Conservation (phyloP, 2,113 vertebrate genomes). For the Xyliphius kryptos region DNA sequence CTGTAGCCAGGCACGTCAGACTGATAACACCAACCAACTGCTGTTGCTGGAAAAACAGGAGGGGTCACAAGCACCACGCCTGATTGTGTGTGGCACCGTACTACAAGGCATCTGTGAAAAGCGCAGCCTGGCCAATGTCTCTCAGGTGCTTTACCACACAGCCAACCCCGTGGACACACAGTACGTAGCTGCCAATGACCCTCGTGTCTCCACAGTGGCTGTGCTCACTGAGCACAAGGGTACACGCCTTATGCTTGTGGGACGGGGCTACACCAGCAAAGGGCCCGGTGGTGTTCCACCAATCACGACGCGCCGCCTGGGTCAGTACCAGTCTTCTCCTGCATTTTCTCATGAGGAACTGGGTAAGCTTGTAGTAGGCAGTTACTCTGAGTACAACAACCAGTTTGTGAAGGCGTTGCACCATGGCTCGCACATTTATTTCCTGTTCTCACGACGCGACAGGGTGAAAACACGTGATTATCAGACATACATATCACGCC, state of each 20-base stretch:
- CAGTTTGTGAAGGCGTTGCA: constrained; percentile 70
- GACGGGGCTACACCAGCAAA: constrained; percentile 75
- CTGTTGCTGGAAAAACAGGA: constrained; percentile 65
- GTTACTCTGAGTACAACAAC: constrained; percentile 81
- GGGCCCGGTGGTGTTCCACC: constrained; percentile 75
- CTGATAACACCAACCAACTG: constrained; percentile 76
- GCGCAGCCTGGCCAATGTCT: constrained; percentile 66
- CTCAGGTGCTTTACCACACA: constrained; percentile 67
- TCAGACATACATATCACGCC: constrained; percentile 69
- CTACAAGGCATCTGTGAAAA: constrained; percentile 83
- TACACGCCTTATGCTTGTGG: constrained; percentile 73
- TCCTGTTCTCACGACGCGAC: constrained; percentile 76
- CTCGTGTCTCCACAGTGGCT: constrained; percentile 72
- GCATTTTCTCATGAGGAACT: constrained; percentile 81
- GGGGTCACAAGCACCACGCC: constrained; percentile 35
- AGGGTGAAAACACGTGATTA: constrained; percentile 69
- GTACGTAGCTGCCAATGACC: constrained; percentile 78
- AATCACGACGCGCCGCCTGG: constrained; percentile 71
- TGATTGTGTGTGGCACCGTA: constrained; percentile 79
- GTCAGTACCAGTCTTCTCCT: constrained; percentile 48
- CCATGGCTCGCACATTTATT: constrained; percentile 63
- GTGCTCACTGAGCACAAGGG: constrained; percentile 57
- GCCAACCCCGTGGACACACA: constrained; percentile 79
- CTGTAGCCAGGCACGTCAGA: constrained; percentile 69
- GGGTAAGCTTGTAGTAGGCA: constrained; percentile 78